Evolutionary conservation across 2,797 vertebrate genomes (phyloP).

Genomic region (Jordanella pulchra): DNA sequence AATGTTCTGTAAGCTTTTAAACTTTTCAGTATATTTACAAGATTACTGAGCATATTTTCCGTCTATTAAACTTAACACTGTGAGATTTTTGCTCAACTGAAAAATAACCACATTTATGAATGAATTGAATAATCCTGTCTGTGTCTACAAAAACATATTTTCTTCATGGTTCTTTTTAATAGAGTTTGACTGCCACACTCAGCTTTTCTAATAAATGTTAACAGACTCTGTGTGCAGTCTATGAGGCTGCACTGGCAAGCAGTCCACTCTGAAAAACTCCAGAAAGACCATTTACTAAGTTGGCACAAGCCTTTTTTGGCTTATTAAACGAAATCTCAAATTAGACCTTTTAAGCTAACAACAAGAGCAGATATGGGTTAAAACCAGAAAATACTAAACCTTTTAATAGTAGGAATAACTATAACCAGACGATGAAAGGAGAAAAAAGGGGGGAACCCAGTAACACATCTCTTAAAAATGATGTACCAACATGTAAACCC

Average conservation of each 20-base stretch:
- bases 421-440: not conserved
- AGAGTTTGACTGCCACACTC: not conserved
- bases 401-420: not conserved
- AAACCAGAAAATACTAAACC: not conserved
- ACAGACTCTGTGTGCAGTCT: not conserved
- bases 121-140: not conserved
- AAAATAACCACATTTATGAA: not conserved
- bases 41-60: not conserved
- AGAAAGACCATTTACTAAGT: not conserved
- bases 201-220: not conserved
- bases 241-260: not conserved
- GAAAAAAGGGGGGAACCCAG: not conserved
- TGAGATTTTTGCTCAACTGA: not conserved
- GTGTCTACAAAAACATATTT: not conserved
- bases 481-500: not conserved
- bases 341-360: not conserved
- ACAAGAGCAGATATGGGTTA: not conserved
- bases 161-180: not conserved
- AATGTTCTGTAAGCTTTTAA: constrained; percentile 33
- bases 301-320: not conserved
- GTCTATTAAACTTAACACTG: not conserved
- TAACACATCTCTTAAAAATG: not conserved
- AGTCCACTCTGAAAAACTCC: not conserved
- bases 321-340: not conserved
- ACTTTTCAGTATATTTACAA: not conserved